A percentile compares a stretch with the other conserved stretches of the same genome.
Evolutionary conservation across 2,113 vertebrate genomes (phyloP).

Genomic region (Seriola dumerili): DNA sequence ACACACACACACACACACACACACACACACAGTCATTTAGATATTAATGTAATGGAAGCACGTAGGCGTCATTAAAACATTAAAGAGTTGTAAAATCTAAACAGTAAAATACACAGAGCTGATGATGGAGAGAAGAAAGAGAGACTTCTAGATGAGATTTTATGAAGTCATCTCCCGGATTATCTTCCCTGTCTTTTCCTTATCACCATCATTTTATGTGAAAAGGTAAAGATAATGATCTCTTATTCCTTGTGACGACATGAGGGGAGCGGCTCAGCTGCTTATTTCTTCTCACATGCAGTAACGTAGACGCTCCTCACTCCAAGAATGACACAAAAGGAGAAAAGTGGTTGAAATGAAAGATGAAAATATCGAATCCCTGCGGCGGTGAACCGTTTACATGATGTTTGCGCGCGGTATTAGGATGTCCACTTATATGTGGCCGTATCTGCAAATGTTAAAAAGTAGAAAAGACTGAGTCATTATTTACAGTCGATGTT

Average conservation of each 20-base stretch:
- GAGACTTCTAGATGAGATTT: constrained; percentile 43
- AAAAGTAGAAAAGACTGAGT: too few relatives aligned
- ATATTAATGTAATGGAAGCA: constrained; percentile 67
- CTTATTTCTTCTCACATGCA: not conserved
- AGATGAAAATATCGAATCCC: too few relatives aligned
- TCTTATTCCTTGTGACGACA: not conserved
- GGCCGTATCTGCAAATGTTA: too few relatives aligned
- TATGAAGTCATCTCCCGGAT: constrained; percentile 53
- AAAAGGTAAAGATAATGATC: constrained; percentile 36
- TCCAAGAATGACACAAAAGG: not conserved
- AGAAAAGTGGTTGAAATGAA: too few relatives aligned
- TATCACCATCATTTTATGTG: not conserved
- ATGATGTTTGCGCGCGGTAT: too few relatives aligned
- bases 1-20: not conserved
- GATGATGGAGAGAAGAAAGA: constrained; percentile 12
- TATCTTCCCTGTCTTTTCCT: constrained; percentile 11
- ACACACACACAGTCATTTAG: constrained; percentile 23
- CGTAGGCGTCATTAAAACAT: constrained; percentile 64
- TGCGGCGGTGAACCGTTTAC: too few relatives aligned
- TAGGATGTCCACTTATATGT: too few relatives aligned
- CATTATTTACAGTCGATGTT: too few relatives aligned
- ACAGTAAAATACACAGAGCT: constrained; percentile 54
- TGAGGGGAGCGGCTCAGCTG: not conserved
- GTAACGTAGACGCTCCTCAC: not conserved
- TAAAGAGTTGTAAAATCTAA: constrained; percentile 46